These are phyloP conservation scores for Lepeophtheirus salmonis DNA, from an alignment of 1,140 invertebrate species.

Conservation along the genomic window DNA sequence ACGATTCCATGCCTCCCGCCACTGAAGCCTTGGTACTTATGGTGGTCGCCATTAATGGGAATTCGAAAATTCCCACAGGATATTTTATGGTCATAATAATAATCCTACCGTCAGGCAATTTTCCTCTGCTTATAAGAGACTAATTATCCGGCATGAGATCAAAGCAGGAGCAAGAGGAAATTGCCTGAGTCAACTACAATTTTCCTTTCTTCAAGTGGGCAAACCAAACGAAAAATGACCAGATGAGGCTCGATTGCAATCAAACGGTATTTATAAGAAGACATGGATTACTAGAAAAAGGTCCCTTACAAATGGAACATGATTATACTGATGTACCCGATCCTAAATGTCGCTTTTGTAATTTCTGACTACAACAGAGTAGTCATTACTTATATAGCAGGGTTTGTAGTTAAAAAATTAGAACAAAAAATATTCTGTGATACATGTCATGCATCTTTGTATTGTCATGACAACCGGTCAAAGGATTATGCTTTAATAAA, in stretches of 20 bases:
- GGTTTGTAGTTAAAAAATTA: not conserved
- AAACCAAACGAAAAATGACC: not conserved
- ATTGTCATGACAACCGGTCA: not conserved
- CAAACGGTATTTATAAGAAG: not conserved
- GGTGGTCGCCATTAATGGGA: conserved; percentile 24
- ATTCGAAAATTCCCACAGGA: conserved; percentile 23
- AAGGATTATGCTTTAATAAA: not conserved
- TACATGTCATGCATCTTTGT: not conserved
- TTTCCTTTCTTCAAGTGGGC: not conserved
- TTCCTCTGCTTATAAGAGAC: conserved; percentile 20
- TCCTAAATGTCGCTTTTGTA: not conserved
- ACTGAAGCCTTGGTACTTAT: conserved; percentile 27
- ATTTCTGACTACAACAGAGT: not conserved
- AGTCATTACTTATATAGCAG: not conserved
- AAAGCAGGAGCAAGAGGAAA: not conserved
- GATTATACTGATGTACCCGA: not conserved
- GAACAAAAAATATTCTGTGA: not conserved
- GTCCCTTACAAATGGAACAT: not conserved
- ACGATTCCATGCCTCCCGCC: conserved; percentile 23
- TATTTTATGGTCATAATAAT: conserved; percentile 25
- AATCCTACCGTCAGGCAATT: conserved; percentile 27
- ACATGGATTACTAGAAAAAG: not conserved
- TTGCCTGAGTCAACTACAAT: not conserved
- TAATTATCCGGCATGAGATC: conserved; percentile 6
- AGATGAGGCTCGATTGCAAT: not conserved